A percentile compares a stretch with the other conserved stretches of the same genome.
phyloP scores from a whole-genome alignment of 2,888 invertebrate species.

The Sphecodes monilicornis region DNA sequence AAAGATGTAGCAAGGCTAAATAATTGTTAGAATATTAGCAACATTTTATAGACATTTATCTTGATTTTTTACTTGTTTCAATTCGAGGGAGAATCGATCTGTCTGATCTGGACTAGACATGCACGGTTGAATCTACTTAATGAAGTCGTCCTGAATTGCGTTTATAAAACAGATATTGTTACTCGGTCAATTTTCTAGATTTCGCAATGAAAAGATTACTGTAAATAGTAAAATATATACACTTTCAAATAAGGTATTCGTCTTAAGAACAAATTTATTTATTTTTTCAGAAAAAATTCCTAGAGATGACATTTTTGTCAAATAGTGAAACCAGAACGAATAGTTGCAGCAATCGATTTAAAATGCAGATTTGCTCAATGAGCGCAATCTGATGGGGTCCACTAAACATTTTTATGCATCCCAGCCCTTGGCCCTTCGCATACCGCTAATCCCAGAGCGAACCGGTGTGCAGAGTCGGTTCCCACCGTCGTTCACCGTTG shows the following conservation, averaged over 20 bases:
- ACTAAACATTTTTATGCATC: not conserved
- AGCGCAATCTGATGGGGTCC: not conserved
- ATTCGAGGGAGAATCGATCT: no score
- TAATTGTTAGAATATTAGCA: no score
- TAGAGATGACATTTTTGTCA: not conserved
- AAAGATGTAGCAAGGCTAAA: no score
- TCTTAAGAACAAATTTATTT: not conserved
- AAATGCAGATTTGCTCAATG: no score
- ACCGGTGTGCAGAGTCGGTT: slow-evolving; percentile 12
- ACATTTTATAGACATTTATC: no score
- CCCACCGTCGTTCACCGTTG: slow-evolving; percentile 40
- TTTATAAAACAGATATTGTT: no score
- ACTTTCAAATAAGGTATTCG: no score
- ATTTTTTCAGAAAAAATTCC: not conserved
- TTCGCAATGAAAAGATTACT: not conserved
- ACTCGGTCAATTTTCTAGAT: not conserved
- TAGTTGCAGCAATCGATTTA: not conserved
- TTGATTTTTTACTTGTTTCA: no score
- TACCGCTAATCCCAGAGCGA: not conserved
- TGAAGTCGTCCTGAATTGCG: no score
- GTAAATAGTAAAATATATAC: no score
- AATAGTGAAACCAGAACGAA: not conserved
- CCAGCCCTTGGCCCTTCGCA: not conserved
- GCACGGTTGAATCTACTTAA: not conserved
- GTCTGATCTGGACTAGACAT: not conserved